Evolutionary conservation across 2,797 vertebrate genomes (phyloP).

Genomic region (Sebastes diaconus): DNA sequence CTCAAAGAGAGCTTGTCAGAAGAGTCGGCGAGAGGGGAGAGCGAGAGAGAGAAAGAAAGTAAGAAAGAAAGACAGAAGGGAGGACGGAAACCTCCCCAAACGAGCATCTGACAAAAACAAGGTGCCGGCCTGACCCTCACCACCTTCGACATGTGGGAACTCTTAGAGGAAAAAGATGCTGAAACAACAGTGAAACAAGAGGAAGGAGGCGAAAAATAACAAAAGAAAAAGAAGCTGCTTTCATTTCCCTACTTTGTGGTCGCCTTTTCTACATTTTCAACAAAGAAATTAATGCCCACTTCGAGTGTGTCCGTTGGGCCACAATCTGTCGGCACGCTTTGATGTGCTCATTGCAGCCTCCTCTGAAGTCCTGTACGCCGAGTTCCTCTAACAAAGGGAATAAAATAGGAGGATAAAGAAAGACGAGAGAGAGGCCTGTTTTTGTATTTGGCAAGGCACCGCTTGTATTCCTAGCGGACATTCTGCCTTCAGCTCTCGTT

Average conservation of each 20-base stretch:
- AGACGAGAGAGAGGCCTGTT: slow-evolving; percentile 72
- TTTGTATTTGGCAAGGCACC: slow-evolving; percentile 77
- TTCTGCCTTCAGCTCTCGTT: slow-evolving; percentile 74
- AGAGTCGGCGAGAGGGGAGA: slow-evolving; percentile 60
- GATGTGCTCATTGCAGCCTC: slow-evolving; percentile 77
- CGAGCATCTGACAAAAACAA: slow-evolving; percentile 69
- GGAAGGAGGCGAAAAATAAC: slow-evolving; percentile 54
- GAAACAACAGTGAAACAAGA: slow-evolving; percentile 55
- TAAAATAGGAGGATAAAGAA: slow-evolving; percentile 77
- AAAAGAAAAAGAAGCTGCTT: slow-evolving; percentile 53
- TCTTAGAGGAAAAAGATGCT: slow-evolving; percentile 39
- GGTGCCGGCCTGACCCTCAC: slow-evolving; percentile 65
- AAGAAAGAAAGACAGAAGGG: slow-evolving; percentile 58
- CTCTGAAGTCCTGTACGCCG: slow-evolving; percentile 76
- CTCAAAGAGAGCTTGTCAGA: slow-evolving; percentile 80
- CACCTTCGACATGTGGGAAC: slow-evolving; percentile 66
- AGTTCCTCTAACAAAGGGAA: slow-evolving; percentile 81
- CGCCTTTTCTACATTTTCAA: slow-evolving; percentile 72
- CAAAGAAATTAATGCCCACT: slow-evolving; percentile 81
- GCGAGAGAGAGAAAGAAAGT: slow-evolving; percentile 47
- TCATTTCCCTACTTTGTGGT: slow-evolving; percentile 63
- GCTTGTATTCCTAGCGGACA: slow-evolving; percentile 78
- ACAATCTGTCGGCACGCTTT: slow-evolving; percentile 77
- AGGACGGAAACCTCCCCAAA: slow-evolving; percentile 71
- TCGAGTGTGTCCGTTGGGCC: slow-evolving; percentile 77